phyloP scores from a whole-genome alignment of 2,888 invertebrate species.

The Cheilosia scutellata region DNA sequence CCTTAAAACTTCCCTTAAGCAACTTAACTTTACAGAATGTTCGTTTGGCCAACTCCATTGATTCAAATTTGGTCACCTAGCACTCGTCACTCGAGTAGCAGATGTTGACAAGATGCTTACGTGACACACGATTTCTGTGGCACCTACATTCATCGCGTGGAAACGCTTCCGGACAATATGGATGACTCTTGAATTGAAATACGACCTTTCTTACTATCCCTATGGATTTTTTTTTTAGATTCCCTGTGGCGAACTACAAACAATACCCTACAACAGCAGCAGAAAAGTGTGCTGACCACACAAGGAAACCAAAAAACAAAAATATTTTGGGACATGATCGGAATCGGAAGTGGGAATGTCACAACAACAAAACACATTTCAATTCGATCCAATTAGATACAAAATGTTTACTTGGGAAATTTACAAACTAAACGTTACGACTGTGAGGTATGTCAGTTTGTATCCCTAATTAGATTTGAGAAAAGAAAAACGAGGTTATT shows the following conservation, averaged over 20 bases:
- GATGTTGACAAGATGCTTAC: not conserved
- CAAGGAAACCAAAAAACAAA: conserved; percentile 4
- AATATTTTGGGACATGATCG: conserved; percentile 23
- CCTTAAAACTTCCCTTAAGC: too few species aligned
- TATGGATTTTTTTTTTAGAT: not conserved
- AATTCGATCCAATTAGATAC: conserved; percentile 42
- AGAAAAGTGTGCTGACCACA: conserved; percentile 13
- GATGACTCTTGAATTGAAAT: not conserved
- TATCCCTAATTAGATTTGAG: conserved; percentile 3
- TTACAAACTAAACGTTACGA: not conserved
- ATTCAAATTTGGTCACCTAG: too few species aligned
- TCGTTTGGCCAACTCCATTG: too few species aligned
- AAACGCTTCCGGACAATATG: conserved; percentile 2
- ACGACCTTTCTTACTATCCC: not conserved
- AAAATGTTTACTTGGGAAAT: conserved; percentile 40
- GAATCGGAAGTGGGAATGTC: conserved; percentile 64
- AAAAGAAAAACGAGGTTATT: not conserved
- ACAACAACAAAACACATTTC: conserved; percentile 58
- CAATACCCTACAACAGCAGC: not conserved
- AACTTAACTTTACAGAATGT: too few species aligned
- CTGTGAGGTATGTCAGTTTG: not conserved
- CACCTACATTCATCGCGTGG: not conserved
- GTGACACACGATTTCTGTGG: not conserved
- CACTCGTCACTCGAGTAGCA: not conserved
- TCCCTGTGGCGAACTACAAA: conserved; percentile 10